Evolutionary conservation across 2,888 invertebrate genomes (phyloP), one percentile per base, ranked within the genome.

Genomic region (Agriopis marginaria): DNA sequence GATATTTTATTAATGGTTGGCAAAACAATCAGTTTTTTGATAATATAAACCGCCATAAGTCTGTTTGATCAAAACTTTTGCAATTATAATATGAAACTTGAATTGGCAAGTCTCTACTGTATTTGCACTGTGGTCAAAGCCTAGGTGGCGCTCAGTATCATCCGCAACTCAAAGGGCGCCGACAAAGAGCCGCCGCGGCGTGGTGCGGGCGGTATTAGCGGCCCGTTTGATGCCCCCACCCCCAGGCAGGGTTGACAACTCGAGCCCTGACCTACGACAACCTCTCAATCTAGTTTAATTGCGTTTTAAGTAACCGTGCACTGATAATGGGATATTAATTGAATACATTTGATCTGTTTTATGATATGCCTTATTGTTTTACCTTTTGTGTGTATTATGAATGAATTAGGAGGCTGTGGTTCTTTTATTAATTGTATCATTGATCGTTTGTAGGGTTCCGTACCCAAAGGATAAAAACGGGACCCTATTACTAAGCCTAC

Each of bases 191-290:
- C 88, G 89, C 89, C 85, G 89, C 86, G 82, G 82, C 85, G 87
- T 87, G 86, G 89, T 88, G 88, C 91, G 91, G 91, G 90, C 91
- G 92, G 92, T 87, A 91, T 92, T 92, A 92, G 92, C 91, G 92
- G 91, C 89, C 89, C 89, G 86, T 88, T 91, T 90, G 90, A 90
- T 86, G 86, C 86, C 86, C 83, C 87, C 87, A 82, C 87, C 89
- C 87, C 82, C 76, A 23, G 23, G 45, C 58, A 58, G 58, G 58
- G 58, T 58, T 58, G 58, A 45, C 58, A 58, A 58, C 44, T 58
- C 58, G 58, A 56, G 58, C 79, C 79, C 79, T 77, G 84, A 85
- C 85, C 86, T 86, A 86, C 79, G 85, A 79, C 85, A 86, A 79
- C 79, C 76, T 79, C 82, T 80, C 82, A 82, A 82, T 81, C 78